Evolutionary conservation across 2,113 vertebrate genomes (phyloP).

Genomic region (Osmerus eperlanus): DNA sequence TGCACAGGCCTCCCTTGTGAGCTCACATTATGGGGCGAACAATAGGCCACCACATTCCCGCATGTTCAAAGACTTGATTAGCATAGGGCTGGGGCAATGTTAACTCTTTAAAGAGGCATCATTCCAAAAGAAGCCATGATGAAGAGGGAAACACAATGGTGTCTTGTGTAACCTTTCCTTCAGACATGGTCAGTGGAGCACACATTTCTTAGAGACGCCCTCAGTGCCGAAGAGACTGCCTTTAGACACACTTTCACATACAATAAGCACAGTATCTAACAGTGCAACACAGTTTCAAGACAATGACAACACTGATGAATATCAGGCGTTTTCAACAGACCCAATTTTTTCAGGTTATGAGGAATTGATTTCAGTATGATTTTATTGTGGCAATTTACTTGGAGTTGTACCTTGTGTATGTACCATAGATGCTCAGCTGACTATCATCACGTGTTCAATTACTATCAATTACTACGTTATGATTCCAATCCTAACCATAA

Average conservation of each 20-base stretch:
- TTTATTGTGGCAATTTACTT: too few species aligned
- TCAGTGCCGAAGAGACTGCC: background rate
- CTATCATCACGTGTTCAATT: too few species aligned
- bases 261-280: conserved; percentile 22
- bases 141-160: conserved; percentile 63
- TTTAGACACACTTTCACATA: conserved; percentile 4
- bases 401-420: too few species aligned
- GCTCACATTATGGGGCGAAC: conserved; percentile 68
- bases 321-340: background rate
- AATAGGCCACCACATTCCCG: conserved; percentile 73
- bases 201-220: conserved; percentile 25
- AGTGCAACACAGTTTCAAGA: conserved; percentile 18
- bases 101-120: conserved; percentile 66
- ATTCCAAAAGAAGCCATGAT: conserved; percentile 55
- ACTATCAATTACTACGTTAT: too few species aligned
- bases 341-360: too few species aligned
- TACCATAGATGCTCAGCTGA: too few species aligned
- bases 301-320: conserved; percentile 13
- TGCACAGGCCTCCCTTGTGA: conserved; percentile 74
- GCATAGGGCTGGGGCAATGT: conserved; percentile 59
- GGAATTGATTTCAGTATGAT: too few species aligned
- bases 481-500: too few species aligned
- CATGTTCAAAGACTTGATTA: conserved; percentile 72
- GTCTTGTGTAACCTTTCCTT: conserved; percentile 49
- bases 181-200: conserved; percentile 30